phyloP scores from a whole-genome alignment of 1,140 invertebrate species.

The Chironomus striatipennis region DNA sequence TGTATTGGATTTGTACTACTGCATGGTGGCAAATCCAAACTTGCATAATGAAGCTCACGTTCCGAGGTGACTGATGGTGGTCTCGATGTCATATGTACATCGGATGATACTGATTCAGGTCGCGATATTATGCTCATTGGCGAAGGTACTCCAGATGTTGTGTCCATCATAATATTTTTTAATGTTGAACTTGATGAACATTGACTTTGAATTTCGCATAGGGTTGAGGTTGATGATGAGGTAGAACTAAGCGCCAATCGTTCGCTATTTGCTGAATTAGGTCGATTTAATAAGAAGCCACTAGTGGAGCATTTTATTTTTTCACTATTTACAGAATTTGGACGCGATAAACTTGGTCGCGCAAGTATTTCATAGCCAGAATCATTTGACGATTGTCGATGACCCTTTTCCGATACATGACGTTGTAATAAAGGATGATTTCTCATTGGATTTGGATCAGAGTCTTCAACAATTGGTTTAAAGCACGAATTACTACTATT shows the following conservation, averaged over 20 bases:
- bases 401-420: slow-evolving; percentile 22
- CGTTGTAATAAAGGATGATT: slow-evolving; percentile 3
- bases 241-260: slow-evolving; percentile 20
- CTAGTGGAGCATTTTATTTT: slow-evolving; percentile 30
- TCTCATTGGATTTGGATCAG: slow-evolving; percentile 20
- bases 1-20: slow-evolving; percentile 25
- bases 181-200: slow-evolving; percentile 18
- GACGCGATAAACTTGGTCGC: slow-evolving; percentile 34
- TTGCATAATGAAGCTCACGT: slow-evolving; percentile 53
- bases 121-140: slow-evolving; percentile 24
- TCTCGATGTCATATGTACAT: slow-evolving; percentile 31
- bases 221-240: slow-evolving; percentile 26
- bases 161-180: slow-evolving; percentile 25
- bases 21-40: slow-evolving; percentile 48
- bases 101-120: slow-evolving; percentile 27
- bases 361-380: slow-evolving; percentile 35
- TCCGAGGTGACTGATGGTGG: slow-evolving; percentile 42
- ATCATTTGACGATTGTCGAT: not conserved
- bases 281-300: slow-evolving; percentile 26
- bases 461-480: slow-evolving; percentile 25
- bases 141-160: not conserved
- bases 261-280: slow-evolving; percentile 25
- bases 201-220: slow-evolving; percentile 7
- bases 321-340: slow-evolving; percentile 35
- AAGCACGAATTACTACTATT: slow-evolving; percentile 17